Percentiles rank a stretch among this genome's conserved stretches.
phyloP scores from a whole-genome alignment of 2,888 invertebrate species.

The Lycaena phlaeas region DNA sequence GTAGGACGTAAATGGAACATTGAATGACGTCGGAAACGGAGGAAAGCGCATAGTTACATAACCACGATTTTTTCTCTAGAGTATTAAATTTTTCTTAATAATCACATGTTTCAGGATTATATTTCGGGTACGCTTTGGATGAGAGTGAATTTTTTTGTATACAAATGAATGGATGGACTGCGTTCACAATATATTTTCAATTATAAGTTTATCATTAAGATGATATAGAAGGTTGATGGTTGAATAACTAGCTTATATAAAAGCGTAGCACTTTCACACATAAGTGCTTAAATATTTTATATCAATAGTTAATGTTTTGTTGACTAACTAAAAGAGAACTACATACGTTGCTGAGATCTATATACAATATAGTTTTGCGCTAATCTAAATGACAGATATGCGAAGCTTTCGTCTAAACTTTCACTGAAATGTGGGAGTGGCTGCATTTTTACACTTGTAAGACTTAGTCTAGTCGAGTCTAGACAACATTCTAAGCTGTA shows the following conservation, averaged over 20 bases:
- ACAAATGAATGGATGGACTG: neutral
- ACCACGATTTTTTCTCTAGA: neutral
- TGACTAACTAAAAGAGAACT: no score
- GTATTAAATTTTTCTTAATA: neutral
- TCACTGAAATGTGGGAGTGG: constrained; percentile 30
- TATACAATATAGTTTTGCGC: neutral
- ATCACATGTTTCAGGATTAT: neutral
- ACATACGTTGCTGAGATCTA: neutral
- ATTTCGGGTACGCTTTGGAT: neutral
- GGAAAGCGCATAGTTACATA: constrained; percentile 10
- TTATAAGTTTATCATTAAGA: no score
- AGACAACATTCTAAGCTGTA: neutral
- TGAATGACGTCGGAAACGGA: constrained; percentile 8
- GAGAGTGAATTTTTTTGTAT: neutral
- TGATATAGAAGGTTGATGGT: no score
- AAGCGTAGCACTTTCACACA: no score
- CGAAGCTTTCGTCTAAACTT: constrained; percentile 12
- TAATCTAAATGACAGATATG: constrained; percentile 1
- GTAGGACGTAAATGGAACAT: constrained; percentile 9
- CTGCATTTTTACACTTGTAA: constrained; percentile 28
- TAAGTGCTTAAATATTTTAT: no score
- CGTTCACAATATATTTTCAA: no score
- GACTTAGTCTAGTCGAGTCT: neutral
- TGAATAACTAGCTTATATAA: no score
- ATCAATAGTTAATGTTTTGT: no score